A percentile compares a stretch with the other conserved stretches of the same genome.
Conservation (phyloP, 2,888 invertebrate genomes). For the Hemicrepidius hirtus region DNA sequence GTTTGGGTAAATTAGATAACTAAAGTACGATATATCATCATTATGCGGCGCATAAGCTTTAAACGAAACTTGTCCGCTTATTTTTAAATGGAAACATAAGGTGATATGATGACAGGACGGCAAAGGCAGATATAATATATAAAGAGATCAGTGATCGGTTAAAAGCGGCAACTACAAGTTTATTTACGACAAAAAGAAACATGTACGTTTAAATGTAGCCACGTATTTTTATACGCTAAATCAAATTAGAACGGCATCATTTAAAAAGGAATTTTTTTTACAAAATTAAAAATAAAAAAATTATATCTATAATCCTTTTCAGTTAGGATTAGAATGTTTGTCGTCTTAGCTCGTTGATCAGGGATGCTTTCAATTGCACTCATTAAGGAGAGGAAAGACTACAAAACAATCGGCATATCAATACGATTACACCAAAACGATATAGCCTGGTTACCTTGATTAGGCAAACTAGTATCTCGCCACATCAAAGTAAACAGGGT, state of each 20-base stretch:
- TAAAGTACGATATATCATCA: conserved; percentile 48
- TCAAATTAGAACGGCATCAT: conserved; percentile 56
- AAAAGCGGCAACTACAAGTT: conserved; percentile 61
- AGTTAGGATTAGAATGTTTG: too few species aligned
- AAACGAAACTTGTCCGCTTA: conserved; percentile 44
- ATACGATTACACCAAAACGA: too few species aligned
- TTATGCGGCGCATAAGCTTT: conserved; percentile 35
- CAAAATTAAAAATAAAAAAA: too few species aligned
- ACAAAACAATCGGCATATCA: too few species aligned
- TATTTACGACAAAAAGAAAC: conserved; percentile 61
- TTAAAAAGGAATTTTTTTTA: conserved; percentile 30
- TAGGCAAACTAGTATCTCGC: too few species aligned
- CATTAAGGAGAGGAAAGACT: too few species aligned
- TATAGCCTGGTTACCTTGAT: too few species aligned
- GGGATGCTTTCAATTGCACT: too few species aligned
- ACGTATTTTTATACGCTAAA: conserved; percentile 57
- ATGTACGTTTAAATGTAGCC: conserved; percentile 56
- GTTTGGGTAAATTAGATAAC: conserved; percentile 42
- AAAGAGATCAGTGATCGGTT: conserved; percentile 62
- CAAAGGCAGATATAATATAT: conserved; percentile 56
- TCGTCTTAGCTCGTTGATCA: too few species aligned
- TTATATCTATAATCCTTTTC: too few species aligned
- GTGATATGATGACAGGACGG: conserved; percentile 55
- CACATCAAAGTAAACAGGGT: too few species aligned
- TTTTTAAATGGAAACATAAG: conserved; percentile 50